phyloP scores from a whole-genome alignment of 1,140 invertebrate genomes.

The Drosophila paulistorum region DNA sequence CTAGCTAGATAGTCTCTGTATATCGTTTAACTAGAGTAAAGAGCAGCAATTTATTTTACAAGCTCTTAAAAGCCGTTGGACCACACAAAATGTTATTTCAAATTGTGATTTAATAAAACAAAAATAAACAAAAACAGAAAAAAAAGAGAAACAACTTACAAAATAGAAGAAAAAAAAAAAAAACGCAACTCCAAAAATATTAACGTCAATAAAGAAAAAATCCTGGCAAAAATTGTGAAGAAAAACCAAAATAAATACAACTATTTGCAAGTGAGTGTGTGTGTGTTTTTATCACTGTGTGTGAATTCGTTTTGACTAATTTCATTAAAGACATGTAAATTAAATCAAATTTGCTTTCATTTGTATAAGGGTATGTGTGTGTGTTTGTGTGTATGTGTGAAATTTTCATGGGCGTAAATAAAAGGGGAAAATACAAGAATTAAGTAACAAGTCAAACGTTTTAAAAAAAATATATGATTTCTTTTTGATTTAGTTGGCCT shows the following conservation, averaged over 20 bases:
- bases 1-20: conserved; percentile 5
- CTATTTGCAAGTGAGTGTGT: not conserved
- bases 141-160: too few species aligned
- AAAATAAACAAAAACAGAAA: too few species aligned
- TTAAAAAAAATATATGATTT: too few species aligned
- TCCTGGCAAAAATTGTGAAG: not conserved
- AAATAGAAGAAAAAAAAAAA: too few species aligned
- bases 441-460: too few species aligned
- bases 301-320: conserved; percentile 54
- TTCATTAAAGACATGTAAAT: conserved; percentile 79
- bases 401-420: conserved; percentile 5
- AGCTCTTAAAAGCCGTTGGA: too few species aligned
- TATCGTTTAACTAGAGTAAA: too few species aligned
- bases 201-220: not conserved
- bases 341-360: conserved; percentile 70
- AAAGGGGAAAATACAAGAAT: not conserved
- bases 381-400: not conserved
- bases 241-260: conserved; percentile 2
- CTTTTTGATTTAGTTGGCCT: too few species aligned
- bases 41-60: too few species aligned
- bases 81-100: too few species aligned
- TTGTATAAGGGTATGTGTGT: conserved; percentile 22
- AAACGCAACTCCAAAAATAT: too few species aligned
- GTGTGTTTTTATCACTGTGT: conserved; percentile 17
- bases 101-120: too few species aligned